These are phyloP conservation scores for Pseudomugil tenellus DNA, from an alignment of 2,797 vertebrate species.

Conservation along the genomic window DNA sequence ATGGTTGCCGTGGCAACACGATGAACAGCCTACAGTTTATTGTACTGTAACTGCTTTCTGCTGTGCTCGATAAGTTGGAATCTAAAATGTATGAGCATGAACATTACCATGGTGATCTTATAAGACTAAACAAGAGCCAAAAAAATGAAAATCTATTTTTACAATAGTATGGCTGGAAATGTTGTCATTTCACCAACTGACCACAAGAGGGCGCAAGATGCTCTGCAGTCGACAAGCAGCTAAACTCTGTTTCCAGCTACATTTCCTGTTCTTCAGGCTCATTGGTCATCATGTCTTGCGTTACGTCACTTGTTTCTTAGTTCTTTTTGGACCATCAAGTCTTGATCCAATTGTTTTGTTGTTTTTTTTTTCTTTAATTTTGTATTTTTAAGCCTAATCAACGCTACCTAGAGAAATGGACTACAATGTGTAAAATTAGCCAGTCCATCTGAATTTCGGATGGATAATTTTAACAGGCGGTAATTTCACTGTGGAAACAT, in stretches of 20 bases:
- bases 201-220: neutral
- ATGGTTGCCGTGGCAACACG: neutral
- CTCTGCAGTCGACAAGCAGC: neutral
- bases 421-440: slow-evolving; percentile 6
- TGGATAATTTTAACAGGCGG: slow-evolving; percentile 16
- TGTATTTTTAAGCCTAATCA: neutral
- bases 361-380: neutral
- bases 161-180: neutral
- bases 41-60: neutral
- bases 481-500: slow-evolving; percentile 62
- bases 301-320: neutral
- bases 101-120: too few species aligned
- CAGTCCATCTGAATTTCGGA: neutral
- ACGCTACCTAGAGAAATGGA: neutral
- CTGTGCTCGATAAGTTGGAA: neutral
- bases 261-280: neutral
- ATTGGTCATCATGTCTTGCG: neutral
- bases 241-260: neutral
- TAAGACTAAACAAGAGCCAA: too few species aligned
- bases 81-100: neutral
- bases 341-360: neutral
- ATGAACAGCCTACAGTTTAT: neutral
- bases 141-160: neutral
- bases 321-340: neutral
- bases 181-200: neutral